Evolutionary conservation across 23 tunicate genomes (phyloP), one percentile per base, ranked within the genome.

Genomic region (Pegea sp.): DNA sequence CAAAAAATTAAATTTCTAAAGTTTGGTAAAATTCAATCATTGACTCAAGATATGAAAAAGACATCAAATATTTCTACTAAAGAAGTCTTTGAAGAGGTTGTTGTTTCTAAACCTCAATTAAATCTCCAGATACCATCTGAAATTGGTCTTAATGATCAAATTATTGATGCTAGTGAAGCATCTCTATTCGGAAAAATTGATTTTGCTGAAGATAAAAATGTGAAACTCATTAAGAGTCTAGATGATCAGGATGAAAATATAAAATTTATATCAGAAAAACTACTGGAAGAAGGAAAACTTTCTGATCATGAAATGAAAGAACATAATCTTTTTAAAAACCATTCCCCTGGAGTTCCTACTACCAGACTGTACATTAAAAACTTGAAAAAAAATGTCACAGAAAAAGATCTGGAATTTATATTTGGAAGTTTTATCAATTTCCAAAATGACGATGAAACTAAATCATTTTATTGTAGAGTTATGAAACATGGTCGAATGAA

Each of bases 401-500:
- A 80, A 26, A 71, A 71, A 60, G 93, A 80, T 33, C 29, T 80
- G 32, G 53, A 66, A 58, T 61, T 63, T 54, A 72, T 80, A 1
- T 80, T 59, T 60, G 93, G 93, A 24, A 30, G 51, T 2, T 80
- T 80, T 56, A 58, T 80, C 24, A 55, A 80, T 56, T 42, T 59
- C 28, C 30, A 53, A 3, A 48, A 66, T 56, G 75, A 71, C 27
- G 54, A 60, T 18, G 80, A 80, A 21, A 33, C 31, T 3, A 72
- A 80, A 3, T 65, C 66, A 74, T 80, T 71, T 29, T 69, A 80
- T 61, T 68, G 71, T 0, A 69, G 78, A 28, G 53, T 80, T 11
- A 66, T 80, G 75, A 80, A 59, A 8, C 80, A 70, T 33, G 93
- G 93, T 4, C 43, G 93, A 20, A 80, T 80, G 93, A 80, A 80